Base-by-base conservation (phyloP, 2,888 invertebrate genomes). In the Drosophila algonquin region DNA sequence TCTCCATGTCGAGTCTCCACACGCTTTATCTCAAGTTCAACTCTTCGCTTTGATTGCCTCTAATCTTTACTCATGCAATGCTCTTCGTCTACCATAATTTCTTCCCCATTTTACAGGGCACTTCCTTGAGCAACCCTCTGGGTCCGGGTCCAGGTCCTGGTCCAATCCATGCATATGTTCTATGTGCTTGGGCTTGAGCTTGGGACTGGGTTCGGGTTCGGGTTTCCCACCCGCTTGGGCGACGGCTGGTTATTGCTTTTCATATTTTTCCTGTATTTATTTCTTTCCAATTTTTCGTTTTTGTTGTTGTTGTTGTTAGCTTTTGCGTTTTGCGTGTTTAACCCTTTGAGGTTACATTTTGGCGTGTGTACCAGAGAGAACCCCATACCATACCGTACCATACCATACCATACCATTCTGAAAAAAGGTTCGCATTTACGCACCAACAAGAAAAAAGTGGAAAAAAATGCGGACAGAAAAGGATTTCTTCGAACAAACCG, bases 281-380 rank as follows among this genome's bases (percentile, higher is more conserved):
- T 51, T 68, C 63, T 75, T 64, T 64, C 47, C 44, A 21, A 54
- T 51, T 60, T 65, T 53, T 54, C 51, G 18, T 51, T 50, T 32
- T 50, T 51, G 60, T 75, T 63, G 70, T 88, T 63, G 70, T 88
- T 87, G 74, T 77, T 80, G 62, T 86, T 77, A 76, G 88, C 89
- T 89, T 86, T 85, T 87, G 89, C 89, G 80, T 85, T 85, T 88
- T 89, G 81, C 89, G 85, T 89, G 89, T 85, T 85, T 89, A 85
- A 89, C 85, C 85, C 90, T 85, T 85, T 89, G 85, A 85, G 90
- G 90, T 85, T 85, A 87, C 87, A 87, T 85, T 89, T n/a, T 89
- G 90, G 89, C 79, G 81, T 82, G 80, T 87, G 88, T 83, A 87
- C 40, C 81, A 71, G 76, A 70, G 68, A 71, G 72, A 61, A 27